Conservation (phyloP, 2,888 invertebrate species). For the Drosophila cracens region DNA sequence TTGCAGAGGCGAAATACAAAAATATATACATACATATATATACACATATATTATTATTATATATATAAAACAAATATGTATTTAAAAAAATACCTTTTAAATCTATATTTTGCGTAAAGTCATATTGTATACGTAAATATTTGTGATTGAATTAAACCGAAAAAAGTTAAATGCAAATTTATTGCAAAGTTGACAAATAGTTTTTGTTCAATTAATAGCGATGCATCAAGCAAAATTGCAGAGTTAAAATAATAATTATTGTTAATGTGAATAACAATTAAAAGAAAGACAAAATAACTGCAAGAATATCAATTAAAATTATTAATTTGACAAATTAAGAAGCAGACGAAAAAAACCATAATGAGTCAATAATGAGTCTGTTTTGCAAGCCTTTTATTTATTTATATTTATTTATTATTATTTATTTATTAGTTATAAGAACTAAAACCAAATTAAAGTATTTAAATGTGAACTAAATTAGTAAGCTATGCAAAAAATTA, state of each 20-base stretch:
- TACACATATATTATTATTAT: background rate
- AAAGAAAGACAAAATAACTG: constrained; percentile 18
- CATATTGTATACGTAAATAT: background rate
- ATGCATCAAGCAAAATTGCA: background rate
- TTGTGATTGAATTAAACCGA: background rate
- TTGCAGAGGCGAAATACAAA: background rate
- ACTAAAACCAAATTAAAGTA: background rate
- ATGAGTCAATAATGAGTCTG: background rate
- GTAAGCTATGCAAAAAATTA: background rate
- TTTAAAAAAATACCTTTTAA: background rate
- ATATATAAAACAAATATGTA: background rate
- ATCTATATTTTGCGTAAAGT: background rate
- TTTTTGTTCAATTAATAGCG: constrained; percentile 21
- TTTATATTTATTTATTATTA: background rate
- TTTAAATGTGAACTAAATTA: background rate
- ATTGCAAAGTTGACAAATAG: background rate
- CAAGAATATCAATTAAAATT: background rate
- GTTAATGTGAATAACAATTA: constrained; percentile 11
- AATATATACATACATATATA: background rate
- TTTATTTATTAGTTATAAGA: background rate
- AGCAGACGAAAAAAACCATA: background rate
- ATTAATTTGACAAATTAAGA: background rate
- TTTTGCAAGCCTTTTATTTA: background rate
- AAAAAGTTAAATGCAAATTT: background rate
- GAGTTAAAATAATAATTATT: constrained; percentile 10